Base-by-base conservation (phyloP, 1,140 invertebrate species). In the Thalassaphorura encarpata region DNA sequence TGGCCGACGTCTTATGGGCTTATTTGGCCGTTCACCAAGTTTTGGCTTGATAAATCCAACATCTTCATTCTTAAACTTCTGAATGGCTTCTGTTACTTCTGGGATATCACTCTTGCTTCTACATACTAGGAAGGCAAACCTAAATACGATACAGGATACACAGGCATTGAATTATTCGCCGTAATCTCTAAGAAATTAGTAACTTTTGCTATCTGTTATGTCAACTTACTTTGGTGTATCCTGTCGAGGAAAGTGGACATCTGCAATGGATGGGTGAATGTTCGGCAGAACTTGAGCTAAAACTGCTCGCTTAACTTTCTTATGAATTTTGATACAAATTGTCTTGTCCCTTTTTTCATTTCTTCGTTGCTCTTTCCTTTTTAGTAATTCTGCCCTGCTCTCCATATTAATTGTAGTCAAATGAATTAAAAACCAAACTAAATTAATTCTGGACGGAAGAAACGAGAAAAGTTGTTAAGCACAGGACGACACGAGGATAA, bases 11-110 rank as follows among this genome's bases (percentile, higher is more conserved):
- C n/a, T n/a, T n/a, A 11, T 11, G n/a, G 33, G 11, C n/a, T 36
- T n/a, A n/a, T 36, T 36, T n/a, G 11, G 33, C 33, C n/a, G 33
- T n/a, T 50, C 39, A n/a, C n/a, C n/a, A n/a, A n/a, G n/a, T 41
- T 50, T 56, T 19, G 54, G 54, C 36, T 48, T 29, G 2, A 49
- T 43, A 27, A 19, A 28, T 18, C 43, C 54, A 18, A 56, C 23
- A 2, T 24, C 21, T 8, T 48, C 54, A 24, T 48, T 40, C 23
- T 56, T 56, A 19, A 41, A 48, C 1, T 28, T 13, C 39, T 23
- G 23, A 2, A 54, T 5, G 5, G 21, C 42, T 18, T 45, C 18
- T 15, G 6, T 23, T 11, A 45, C 42, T 15, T 6, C 15, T 36
- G 33, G 33, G 33, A 45, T 45, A 11, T 11, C 21, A n/a, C 11